Conservation (phyloP, 1,140 invertebrate species). For the Aphaenogaster rudis region DNA sequence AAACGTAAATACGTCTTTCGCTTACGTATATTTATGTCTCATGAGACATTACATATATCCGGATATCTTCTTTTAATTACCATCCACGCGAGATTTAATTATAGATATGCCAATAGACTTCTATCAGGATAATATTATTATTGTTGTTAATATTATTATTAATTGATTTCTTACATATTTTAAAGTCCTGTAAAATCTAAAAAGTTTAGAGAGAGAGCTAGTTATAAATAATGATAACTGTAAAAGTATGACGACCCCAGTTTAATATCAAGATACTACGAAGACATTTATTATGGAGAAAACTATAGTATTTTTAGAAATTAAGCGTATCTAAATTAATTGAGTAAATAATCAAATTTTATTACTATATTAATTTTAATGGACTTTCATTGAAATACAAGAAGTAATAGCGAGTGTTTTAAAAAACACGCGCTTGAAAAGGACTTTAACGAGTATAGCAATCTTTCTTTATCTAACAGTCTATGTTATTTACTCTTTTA, state of each 20-base stretch:
- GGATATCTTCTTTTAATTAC: background rate
- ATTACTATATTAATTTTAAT: background rate
- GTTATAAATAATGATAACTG: background rate
- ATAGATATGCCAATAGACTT: background rate
- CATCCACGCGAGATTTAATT: background rate
- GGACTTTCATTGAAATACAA: background rate
- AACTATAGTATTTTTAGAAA: background rate
- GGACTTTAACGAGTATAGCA: background rate
- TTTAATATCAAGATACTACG: background rate
- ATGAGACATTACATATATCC: background rate
- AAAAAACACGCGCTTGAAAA: background rate
- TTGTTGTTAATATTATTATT: background rate
- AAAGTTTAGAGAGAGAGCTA: background rate
- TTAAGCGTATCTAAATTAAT: background rate
- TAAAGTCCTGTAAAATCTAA: background rate
- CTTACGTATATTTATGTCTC: slow-evolving; percentile 20
- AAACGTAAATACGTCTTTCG: slow-evolving; percentile 16
- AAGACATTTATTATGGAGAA: background rate
- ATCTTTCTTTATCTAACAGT: background rate
- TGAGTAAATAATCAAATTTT: background rate
- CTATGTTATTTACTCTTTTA: background rate
- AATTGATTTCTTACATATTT: background rate
- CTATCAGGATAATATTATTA: slow-evolving; percentile 3
- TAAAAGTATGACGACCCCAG: background rate
- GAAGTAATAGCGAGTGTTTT: background rate